A percentile compares a stretch with the other conserved stretches of the same genome.
Evolutionary conservation across 2,888 invertebrate genomes (phyloP).

Genomic region (Eupeodes luniger): DNA sequence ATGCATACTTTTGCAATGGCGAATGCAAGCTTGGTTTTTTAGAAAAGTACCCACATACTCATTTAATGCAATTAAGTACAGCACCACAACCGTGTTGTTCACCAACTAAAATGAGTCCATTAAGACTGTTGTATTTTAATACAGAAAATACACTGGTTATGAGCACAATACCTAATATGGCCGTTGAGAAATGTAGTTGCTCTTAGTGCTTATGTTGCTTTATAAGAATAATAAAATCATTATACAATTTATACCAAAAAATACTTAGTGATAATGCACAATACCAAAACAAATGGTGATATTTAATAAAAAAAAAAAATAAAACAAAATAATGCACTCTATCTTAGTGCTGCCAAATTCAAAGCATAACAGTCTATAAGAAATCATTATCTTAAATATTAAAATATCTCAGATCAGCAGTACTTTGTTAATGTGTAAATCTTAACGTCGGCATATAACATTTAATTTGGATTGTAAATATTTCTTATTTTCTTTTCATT

Average conservation of each 20-base stretch:
- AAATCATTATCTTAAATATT: neutral
- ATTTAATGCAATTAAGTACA: conserved; percentile 92
- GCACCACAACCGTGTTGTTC: conserved; percentile 96
- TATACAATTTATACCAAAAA: neutral
- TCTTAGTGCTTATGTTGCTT: conserved; percentile 86
- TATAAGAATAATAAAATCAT: neutral
- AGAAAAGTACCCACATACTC: conserved; percentile 94
- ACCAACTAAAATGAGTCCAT: conserved; percentile 93
- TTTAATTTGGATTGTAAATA: conserved; percentile 32
- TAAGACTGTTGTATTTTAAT: conserved; percentile 96
- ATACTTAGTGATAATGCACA: conserved; percentile 10
- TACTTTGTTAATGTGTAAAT: conserved; percentile 32
- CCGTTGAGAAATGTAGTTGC: conserved; percentile 96
- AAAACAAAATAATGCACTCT: conserved; percentile 11
- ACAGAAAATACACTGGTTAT: conserved; percentile 94
- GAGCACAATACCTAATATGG: conserved; percentile 96
- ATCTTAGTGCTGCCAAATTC: conserved; percentile 3
- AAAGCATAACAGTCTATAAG: neutral
- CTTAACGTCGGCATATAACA: conserved; percentile 34
- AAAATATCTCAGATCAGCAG: neutral
- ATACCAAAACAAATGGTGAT: conserved; percentile 23
- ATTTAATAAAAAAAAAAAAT: neutral
- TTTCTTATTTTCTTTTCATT: conserved; percentile 1
- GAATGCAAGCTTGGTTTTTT: conserved; percentile 95
- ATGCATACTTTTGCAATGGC: conserved; percentile 98